Conservation (phyloP, 64 coral and sea anemone genomes). For the Stichodactyla mertensii region DNA sequence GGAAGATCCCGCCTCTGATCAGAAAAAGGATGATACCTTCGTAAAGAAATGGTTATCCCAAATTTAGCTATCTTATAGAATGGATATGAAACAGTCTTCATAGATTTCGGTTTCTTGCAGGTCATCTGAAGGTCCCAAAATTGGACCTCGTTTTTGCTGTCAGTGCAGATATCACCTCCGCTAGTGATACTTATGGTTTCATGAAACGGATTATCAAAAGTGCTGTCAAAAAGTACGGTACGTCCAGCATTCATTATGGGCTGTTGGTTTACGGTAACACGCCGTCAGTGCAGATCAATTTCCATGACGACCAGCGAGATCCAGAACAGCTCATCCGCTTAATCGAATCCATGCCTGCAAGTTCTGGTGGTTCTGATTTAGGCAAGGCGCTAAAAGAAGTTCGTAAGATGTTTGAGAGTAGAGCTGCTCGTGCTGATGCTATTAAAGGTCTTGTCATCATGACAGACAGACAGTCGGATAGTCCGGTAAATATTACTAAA, state of each 20-base stretch:
- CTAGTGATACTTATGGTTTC: constrained; percentile 37
- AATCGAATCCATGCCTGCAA: constrained; percentile 41
- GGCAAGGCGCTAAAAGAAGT: constrained; percentile 74
- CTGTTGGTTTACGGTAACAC: constrained; percentile 44
- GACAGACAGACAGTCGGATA: constrained; percentile 48
- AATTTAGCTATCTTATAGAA: too few relatives aligned
- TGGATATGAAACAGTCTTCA: too few relatives aligned
- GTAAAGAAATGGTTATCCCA: too few relatives aligned
- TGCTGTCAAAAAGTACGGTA: constrained; percentile 65
- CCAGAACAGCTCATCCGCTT: constrained; percentile 9
- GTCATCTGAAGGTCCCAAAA: constrained; percentile 52
- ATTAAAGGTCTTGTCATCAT: constrained; percentile 61
- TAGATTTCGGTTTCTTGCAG: constrained; percentile 16
- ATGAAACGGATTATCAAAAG: constrained; percentile 49
- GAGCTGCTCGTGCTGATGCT: constrained; percentile 30
- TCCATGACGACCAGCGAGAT: constrained; percentile 30
- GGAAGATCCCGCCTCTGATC: too few relatives aligned
- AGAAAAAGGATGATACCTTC: too few relatives aligned
- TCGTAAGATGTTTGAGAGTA: constrained; percentile 48
- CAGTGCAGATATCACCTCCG: constrained; percentile 41
- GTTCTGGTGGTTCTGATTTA: constrained; percentile 35
- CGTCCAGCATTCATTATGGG: constrained; percentile 55
- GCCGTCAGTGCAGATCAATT: constrained; percentile 52
- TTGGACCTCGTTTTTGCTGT: constrained; percentile 69
- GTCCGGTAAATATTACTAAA: constrained; percentile 1